Evolutionary conservation across 2,797 vertebrate genomes (phyloP), one percentile per base, ranked within the genome.

Genomic region (Sebastiscus tertius): DNA sequence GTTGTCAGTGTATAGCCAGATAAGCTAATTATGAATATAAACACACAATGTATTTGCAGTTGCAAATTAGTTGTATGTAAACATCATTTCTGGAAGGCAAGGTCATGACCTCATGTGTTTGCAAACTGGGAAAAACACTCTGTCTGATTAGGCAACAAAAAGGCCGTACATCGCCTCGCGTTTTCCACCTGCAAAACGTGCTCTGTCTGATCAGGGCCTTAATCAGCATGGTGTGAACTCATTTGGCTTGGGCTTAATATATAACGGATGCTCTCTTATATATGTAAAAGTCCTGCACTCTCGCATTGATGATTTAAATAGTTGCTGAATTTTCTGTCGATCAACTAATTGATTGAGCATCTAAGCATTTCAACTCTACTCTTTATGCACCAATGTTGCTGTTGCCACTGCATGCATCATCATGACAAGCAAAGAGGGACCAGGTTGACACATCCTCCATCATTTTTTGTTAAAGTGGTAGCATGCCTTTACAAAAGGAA

Each of bases 381-480:
- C 16, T 60, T 39, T 10, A 24, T 55, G 58, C 52, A 54, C 8
- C 66, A 4, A 1, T 4, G 64, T 54, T 22, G 33, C 63, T 1
- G 33, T 46, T 59, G 52, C 62, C 72, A 69, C 54, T 54, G 31
- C 76, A 73, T 82, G 36, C 59, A 79, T 84, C 75, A 87, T 67
- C 33, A 8, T 79, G 80, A 72, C 81, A 83, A 75, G 62, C 11
- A 31, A 63, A 78, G 79, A 78, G 70, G 39, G 6, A 33, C 59
- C 14, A 1, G 4, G 14, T 18, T 74, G 58, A 68, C 78, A 75
- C 13, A 18, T 34, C 36, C 33, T 66, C 73, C 42, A 64, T 85
- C 71, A 78, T 75, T 58, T 75, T 69, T 60, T 3, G 29, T 72
- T 54, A 26, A 58, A 29, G 39, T 26, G 29, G 68, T n/a, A 16